Evolutionary conservation across 2,797 vertebrate species (phyloP).

Genomic region (Hyperoplus lanceolatus): DNA sequence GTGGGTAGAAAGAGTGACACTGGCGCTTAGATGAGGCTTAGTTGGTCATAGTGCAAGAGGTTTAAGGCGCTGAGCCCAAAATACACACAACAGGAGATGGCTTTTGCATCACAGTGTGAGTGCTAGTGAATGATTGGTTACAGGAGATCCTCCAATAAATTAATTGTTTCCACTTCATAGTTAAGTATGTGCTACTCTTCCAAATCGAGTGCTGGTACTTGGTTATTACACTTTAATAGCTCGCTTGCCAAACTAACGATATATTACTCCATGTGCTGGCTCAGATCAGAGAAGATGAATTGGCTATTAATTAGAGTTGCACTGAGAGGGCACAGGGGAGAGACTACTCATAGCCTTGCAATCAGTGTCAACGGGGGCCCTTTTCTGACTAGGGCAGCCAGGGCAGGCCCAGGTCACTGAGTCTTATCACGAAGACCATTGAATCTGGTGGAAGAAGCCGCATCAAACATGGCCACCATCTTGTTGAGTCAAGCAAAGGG

Average conservation of each 20-base stretch:
- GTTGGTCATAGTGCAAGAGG: slow-evolving; percentile 63
- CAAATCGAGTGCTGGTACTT: slow-evolving; percentile 90
- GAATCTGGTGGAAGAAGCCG: slow-evolving; percentile 49
- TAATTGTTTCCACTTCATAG: slow-evolving; percentile 90
- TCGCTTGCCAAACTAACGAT: slow-evolving; percentile 92
- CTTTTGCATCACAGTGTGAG: slow-evolving; percentile 77
- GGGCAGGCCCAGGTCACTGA: slow-evolving; percentile 84
- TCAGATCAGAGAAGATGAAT: slow-evolving; percentile 92
- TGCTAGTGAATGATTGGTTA: slow-evolving; percentile 86
- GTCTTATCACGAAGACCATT: slow-evolving; percentile 58
- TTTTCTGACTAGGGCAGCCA: slow-evolving; percentile 83
- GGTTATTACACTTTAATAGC: slow-evolving; percentile 93
- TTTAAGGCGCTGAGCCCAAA: slow-evolving; percentile 74
- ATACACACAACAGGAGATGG: slow-evolving; percentile 79
- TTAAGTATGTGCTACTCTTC: slow-evolving; percentile 90
- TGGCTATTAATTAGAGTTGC: slow-evolving; percentile 92
- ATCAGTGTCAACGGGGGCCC: slow-evolving; percentile 87
- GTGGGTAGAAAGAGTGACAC: slow-evolving; percentile 60
- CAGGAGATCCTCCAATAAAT: slow-evolving; percentile 89
- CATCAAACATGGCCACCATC: slow-evolving; percentile 68
- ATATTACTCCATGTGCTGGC: slow-evolving; percentile 90
- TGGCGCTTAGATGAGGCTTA: slow-evolving; percentile 63
- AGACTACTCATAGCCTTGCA: slow-evolving; percentile 90
- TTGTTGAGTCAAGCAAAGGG: slow-evolving; percentile 69
- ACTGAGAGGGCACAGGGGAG: slow-evolving; percentile 91